These are phyloP conservation scores for Drosophila triauraria DNA, from an alignment of 1,140 invertebrate species.

Conservation along the genomic window DNA sequence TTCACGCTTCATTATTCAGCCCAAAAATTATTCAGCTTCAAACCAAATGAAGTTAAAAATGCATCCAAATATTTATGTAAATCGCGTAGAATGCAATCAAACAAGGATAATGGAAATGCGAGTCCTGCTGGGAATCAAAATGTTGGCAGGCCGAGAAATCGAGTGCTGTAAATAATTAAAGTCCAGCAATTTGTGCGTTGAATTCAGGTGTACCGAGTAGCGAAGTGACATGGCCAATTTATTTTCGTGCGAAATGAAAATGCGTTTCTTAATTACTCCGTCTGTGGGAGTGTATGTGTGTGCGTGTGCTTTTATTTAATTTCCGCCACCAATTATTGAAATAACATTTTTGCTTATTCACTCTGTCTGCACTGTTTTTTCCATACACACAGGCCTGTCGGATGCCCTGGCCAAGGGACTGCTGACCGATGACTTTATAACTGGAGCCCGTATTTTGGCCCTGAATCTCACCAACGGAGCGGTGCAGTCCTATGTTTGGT, in stretches of 20 bases:
- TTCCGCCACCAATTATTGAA: slow-evolving; percentile 38
- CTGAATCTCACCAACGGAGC: slow-evolving; percentile 88
- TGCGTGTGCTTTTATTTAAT: slow-evolving; percentile 35
- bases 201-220: slow-evolving; percentile 27
- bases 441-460: slow-evolving; percentile 87
- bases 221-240: slow-evolving; percentile 37
- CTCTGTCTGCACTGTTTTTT: background rate
- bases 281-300: background rate
- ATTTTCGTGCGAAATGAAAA: slow-evolving; percentile 16
- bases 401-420: slow-evolving; percentile 87
- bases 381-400: slow-evolving; percentile 85
- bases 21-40: too few relatives aligned
- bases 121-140: background rate
- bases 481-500: slow-evolving; percentile 87
- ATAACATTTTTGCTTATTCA: slow-evolving; percentile 22
- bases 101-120: slow-evolving; percentile 22
- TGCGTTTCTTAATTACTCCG: slow-evolving; percentile 36
- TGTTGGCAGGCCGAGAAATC: slow-evolving; percentile 11
- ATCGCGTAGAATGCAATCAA: background rate
- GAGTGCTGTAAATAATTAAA: slow-evolving; percentile 41
- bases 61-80: slow-evolving; percentile 20
- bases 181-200: slow-evolving; percentile 11
- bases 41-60: slow-evolving; percentile 1
- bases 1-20: background rate
- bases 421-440: slow-evolving; percentile 86